These are phyloP conservation scores for Pomatostomus ruficeps DNA, from an alignment of 2,113 vertebrate species.

Conservation along the genomic window DNA sequence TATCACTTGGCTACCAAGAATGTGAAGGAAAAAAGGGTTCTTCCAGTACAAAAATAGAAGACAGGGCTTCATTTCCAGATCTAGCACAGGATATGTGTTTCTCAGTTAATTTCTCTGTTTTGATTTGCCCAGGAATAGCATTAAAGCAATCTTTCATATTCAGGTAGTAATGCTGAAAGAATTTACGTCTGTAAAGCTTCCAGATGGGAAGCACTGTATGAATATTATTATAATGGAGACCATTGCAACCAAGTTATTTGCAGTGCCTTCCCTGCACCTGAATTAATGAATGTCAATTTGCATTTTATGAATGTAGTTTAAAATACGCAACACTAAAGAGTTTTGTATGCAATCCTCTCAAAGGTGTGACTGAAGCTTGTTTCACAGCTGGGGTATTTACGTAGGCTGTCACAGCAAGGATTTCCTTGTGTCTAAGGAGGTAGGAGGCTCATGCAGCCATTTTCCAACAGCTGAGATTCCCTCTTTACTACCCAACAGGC, in stretches of 20 bases:
- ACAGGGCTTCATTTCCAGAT: background rate
- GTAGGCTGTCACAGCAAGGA: background rate
- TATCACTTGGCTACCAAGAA: background rate
- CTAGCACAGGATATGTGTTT: background rate
- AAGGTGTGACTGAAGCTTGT: background rate
- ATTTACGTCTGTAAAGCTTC: background rate
- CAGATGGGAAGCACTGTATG: background rate
- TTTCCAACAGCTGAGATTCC: background rate
- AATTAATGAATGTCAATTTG: background rate
- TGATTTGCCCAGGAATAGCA: background rate
- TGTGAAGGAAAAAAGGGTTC: background rate
- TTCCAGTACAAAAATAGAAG: background rate
- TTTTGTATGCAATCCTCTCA: background rate
- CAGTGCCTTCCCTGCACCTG: background rate
- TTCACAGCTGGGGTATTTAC: background rate
- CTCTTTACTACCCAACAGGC: background rate
- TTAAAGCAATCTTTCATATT: background rate
- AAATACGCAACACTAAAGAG: background rate
- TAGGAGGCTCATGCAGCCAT: background rate
- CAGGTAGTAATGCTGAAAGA: background rate
- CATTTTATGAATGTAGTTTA: background rate
- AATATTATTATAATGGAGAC: background rate
- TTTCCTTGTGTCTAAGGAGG: background rate
- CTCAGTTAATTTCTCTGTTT: background rate
- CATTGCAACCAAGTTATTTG: background rate